Percentiles rank a stretch among this genome's conserved stretches.
These are phyloP conservation scores for Sebastes jordani DNA, from an alignment of 2,797 vertebrate genomes.

Conservation along the genomic window DNA sequence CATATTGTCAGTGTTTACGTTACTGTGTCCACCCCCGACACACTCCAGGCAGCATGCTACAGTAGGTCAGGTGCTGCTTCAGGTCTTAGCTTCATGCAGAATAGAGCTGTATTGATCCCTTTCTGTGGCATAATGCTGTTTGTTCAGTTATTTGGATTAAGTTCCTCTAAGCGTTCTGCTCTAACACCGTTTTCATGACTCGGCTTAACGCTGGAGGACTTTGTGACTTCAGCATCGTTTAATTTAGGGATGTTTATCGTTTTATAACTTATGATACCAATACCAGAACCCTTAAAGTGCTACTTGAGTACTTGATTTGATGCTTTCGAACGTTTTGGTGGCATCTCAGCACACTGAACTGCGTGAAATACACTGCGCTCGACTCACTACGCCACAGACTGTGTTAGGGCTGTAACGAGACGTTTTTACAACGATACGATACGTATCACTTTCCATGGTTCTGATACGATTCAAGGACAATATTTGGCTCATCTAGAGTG, in stretches of 20 bases:
- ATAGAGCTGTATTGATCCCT: slow-evolving; percentile 42
- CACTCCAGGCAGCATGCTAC: neutral
- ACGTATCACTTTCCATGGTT: no score
- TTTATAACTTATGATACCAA: no score
- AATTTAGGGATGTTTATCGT: neutral
- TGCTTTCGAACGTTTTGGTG: no score
- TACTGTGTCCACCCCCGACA: neutral
- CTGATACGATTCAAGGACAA: fast-evolving
- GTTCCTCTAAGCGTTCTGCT: slow-evolving; percentile 36
- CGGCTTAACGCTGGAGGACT: slow-evolving; percentile 16
- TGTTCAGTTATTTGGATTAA: slow-evolving; percentile 55
- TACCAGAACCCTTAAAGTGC: no score
- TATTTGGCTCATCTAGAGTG: no score
- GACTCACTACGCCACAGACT: no score
- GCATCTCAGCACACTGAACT: no score
- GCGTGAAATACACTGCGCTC: fast-evolving
- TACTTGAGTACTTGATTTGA: no score
- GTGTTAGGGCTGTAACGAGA: fast-evolving
- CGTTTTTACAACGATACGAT: no score
- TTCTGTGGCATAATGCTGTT: slow-evolving; percentile 30
- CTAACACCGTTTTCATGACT: slow-evolving; percentile 23
- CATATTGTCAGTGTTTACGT: neutral
- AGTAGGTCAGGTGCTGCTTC: slow-evolving; percentile 8
- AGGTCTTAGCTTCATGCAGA: slow-evolving; percentile 11
- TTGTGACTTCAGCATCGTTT: neutral